phyloP scores from a whole-genome alignment of 2,888 invertebrate genomes.

The Idaea straminata region DNA sequence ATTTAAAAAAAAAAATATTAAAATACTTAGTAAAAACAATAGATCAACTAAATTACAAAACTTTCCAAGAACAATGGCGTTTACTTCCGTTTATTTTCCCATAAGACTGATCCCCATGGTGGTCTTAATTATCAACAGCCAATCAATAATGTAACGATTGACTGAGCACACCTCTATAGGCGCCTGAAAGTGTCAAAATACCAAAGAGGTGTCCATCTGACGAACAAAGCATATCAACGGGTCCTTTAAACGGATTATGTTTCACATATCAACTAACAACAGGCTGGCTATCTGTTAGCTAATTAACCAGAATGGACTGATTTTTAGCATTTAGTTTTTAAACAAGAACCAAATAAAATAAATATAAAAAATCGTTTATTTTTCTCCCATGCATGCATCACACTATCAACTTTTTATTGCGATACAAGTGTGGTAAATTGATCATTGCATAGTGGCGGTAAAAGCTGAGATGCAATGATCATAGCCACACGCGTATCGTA shows the following conservation, averaged over 20 bases:
- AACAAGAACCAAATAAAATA: too few species aligned
- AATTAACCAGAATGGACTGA: not conserved
- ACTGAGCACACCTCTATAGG: constrained; percentile 47
- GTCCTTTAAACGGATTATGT: constrained; percentile 39
- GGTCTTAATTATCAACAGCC: constrained; percentile 61
- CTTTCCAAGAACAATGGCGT: too few species aligned
- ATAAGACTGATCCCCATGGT: constrained; percentile 30
- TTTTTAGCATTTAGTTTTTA: not conserved
- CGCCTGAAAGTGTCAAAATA: constrained; percentile 53
- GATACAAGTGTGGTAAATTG: too few species aligned
- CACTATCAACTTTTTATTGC: too few species aligned
- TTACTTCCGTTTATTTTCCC: not conserved
- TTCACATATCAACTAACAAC: not conserved
- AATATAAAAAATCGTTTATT: too few species aligned
- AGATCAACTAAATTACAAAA: too few species aligned
- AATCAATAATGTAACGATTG: constrained; percentile 42
- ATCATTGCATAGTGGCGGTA: too few species aligned
- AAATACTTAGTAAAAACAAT: too few species aligned
- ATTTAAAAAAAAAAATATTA: too few species aligned
- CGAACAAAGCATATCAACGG: constrained; percentile 16
- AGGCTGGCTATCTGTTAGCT: not conserved
- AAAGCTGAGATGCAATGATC: too few species aligned
- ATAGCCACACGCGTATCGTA: too few species aligned
- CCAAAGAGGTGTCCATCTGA: constrained; percentile 39
- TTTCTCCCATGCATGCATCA: too few species aligned